phyloP scores from a whole-genome alignment of 2,113 vertebrate species.

The Campylomormyrus tamandua region DNA sequence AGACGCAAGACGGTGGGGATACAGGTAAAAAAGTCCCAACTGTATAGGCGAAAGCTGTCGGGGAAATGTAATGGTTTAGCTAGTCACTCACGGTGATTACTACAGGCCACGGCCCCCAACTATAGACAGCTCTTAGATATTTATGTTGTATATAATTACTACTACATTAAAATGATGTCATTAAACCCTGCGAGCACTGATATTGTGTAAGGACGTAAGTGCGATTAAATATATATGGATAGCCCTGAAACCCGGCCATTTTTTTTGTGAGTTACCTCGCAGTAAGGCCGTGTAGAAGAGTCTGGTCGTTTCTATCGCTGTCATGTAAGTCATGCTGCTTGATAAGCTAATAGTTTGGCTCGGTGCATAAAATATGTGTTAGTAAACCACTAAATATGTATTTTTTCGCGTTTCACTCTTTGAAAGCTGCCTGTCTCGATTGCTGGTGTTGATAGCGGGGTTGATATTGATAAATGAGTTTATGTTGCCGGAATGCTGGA shows the following conservation, averaged over 20 bases:
- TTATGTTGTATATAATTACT: not conserved
- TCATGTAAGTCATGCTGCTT: not conserved
- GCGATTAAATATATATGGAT: not conserved
- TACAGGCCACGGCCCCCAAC: not conserved
- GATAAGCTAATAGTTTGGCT: not conserved
- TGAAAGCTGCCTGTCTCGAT: not conserved
- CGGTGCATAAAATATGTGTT: not conserved
- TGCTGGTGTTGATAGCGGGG: not conserved
- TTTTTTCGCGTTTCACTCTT: not conserved
- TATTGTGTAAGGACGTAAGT: not conserved
- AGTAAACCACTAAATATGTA: not conserved
- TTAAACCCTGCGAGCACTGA: not conserved
- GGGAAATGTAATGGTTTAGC: not conserved
- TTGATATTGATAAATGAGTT: not conserved
- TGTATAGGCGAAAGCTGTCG: not conserved
- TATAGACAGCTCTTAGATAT: not conserved
- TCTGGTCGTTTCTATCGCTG: not conserved
- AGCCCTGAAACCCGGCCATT: not conserved
- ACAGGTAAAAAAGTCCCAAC: conserved; percentile 44
- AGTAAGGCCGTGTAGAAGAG: not conserved
- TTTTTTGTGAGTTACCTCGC: not conserved
- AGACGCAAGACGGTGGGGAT: conserved; percentile 42
- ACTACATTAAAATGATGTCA: not conserved
- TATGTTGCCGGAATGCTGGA: not conserved
- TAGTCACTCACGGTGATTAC: not conserved